Conservation (phyloP, 2,113 vertebrate genomes). For the Mastomys coucha region DNA sequence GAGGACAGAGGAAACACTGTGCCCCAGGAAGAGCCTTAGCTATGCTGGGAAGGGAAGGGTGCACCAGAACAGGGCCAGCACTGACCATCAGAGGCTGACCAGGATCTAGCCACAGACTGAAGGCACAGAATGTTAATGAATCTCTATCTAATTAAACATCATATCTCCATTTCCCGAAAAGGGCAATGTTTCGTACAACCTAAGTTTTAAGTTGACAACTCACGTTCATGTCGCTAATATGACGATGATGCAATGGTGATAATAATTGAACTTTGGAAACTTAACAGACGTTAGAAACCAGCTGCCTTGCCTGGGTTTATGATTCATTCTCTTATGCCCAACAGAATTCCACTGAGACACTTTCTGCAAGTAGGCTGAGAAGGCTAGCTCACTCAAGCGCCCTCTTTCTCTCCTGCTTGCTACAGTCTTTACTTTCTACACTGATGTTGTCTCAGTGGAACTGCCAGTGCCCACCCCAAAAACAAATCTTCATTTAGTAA, state of each 20-base stretch:
- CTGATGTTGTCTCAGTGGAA: slow-evolving; percentile 12
- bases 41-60: not conserved
- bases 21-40: not conserved
- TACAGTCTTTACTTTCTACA: not conserved
- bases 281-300: slow-evolving; percentile 26
- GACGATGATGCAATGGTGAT: not conserved
- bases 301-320: not conserved
- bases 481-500: slow-evolving; percentile 59
- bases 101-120: not conserved
- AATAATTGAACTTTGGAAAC: slow-evolving; percentile 31
- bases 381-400: not conserved
- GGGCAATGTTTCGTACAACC: not conserved
- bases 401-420: not conserved
- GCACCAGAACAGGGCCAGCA: not conserved
- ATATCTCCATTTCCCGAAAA: slow-evolving; percentile 11
- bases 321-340: not conserved
- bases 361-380: not conserved
- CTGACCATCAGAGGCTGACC: not conserved
- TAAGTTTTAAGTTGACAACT: not conserved
- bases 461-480: not conserved
- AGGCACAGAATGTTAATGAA: not conserved
- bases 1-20: not conserved
- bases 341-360: not conserved
- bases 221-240: not conserved
- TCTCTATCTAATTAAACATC: slow-evolving; percentile 21